phyloP scores from a whole-genome alignment of 30 jellyfish, hydroid and myxozoan species.

The Cassiopea andromeda region DNA sequence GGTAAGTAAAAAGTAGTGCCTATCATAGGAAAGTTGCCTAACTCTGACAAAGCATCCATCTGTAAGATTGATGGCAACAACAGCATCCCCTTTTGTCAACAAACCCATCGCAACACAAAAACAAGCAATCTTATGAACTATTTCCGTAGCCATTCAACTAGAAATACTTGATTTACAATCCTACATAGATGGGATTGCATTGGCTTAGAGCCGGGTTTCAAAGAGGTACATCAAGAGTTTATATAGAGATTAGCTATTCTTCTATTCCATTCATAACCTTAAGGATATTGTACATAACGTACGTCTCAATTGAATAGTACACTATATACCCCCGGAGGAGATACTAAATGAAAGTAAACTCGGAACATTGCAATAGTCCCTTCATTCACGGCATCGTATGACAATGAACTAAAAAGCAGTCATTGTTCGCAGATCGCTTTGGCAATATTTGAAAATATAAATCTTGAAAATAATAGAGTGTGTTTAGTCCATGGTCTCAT shows the following conservation, averaged over 20 bases:
- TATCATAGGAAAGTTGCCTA: too few species aligned
- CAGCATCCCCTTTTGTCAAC: too few species aligned
- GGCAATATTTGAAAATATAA: not conserved
- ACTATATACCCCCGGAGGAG: not conserved
- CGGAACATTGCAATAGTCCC: not conserved
- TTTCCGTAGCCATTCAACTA: too few species aligned
- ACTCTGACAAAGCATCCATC: too few species aligned
- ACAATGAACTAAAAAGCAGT: not conserved
- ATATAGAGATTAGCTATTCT: not conserved
- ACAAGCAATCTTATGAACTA: too few species aligned
- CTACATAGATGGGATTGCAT: not conserved
- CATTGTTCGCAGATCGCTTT: not conserved
- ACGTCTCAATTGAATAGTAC: not conserved
- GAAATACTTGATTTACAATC: not conserved
- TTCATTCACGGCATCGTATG: constrained; percentile 1
- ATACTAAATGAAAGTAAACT: not conserved
- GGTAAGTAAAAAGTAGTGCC: too few species aligned
- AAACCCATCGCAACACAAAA: too few species aligned
- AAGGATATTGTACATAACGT: not conserved
- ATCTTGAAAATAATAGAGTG: not conserved
- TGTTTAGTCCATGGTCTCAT: not conserved
- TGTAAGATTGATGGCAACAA: too few species aligned
- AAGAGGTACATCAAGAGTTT: not conserved
- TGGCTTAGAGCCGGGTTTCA: not conserved
- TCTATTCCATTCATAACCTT: not conserved